Evolutionary conservation across 2,797 vertebrate genomes (phyloP), one percentile per base, ranked within the genome.

Genomic region (Eidolon dupreanum): DNA sequence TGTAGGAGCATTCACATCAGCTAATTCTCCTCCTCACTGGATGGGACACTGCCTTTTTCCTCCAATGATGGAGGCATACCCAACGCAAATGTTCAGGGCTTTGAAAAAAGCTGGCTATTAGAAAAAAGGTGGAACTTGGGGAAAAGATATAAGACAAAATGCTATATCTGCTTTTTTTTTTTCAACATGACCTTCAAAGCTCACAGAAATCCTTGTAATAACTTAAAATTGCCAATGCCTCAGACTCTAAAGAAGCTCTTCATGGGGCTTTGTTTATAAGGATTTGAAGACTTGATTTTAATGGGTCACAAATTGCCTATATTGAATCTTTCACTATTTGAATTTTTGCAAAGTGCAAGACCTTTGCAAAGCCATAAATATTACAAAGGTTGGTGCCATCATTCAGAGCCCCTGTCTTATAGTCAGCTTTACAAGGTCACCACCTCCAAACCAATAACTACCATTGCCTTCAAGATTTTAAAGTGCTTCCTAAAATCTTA

Each of bases 401-500:
- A 65, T 82, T 95, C 73, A 75, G 31, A 77, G 43, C 6, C 9
- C 24, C 82, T 78, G 20, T 84, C 10, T 66, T 92, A 41, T 86
- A 82, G n/a, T 78, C 65, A 83, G 13, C n/a, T 83, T 94, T 86
- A 53, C 17, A 78, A 78, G 9, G 28, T 73, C 57, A 36, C 13
- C 24, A 38, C 75, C 51, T 41, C 49, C 26, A 77, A 83, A 78
- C 17, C 78, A 82, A 49, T 17, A 66, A 8, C 16, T 94, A 41
- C 41, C 38, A 55, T 89, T 95, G 71, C 26, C 49, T 87, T 87
- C n/a, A 78, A 73, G 36, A 49, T 83, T 95, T 92, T 82, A 79
- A 90, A 73, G 22, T 85, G 6, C 16, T 90, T 97, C 74, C 82
- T 65, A 88, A 96, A 93, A 68, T 70, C 17, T 74, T 91, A 79